Conservation (phyloP, 2,888 invertebrate genomes). For the Schizaphis graminum region DNA sequence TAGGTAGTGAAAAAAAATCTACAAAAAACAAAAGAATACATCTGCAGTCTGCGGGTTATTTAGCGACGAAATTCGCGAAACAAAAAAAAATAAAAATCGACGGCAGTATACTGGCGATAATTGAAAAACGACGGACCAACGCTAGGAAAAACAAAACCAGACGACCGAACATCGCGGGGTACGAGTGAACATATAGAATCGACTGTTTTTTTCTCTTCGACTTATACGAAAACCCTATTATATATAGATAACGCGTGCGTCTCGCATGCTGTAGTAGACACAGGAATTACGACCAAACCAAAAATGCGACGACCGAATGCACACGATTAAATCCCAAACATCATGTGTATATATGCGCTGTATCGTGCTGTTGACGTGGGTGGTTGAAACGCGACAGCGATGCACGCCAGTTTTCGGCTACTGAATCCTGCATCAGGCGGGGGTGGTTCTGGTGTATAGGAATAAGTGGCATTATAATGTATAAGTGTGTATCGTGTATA, state of each 20-base stretch:
- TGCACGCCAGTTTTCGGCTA: constrained; percentile 3
- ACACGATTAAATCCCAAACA: constrained; percentile 44
- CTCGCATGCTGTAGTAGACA: background rate
- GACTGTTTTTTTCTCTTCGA: background rate
- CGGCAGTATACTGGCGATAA: background rate
- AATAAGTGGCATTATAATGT: background rate
- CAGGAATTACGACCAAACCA: constrained; percentile 7
- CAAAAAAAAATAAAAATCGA: background rate
- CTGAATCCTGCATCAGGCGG: constrained; percentile 14
- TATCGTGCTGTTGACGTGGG: constrained; percentile 45
- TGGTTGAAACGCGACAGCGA: constrained; percentile 21
- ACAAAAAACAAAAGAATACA: background rate
- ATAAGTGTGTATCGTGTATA: background rate
- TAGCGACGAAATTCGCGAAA: constrained; percentile 5
- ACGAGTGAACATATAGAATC: background rate
- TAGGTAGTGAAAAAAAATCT: background rate
- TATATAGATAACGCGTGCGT: background rate
- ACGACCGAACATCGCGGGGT: background rate
- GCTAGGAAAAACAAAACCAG: background rate
- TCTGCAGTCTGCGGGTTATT: background rate
- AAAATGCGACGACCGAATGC: constrained; percentile 24
- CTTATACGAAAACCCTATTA: background rate
- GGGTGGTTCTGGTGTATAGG: background rate
- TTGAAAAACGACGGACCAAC: background rate
- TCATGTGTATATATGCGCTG: background rate